Conservation (phyloP, 2,888 invertebrate species). For the Chrysolina oricalcia region DNA sequence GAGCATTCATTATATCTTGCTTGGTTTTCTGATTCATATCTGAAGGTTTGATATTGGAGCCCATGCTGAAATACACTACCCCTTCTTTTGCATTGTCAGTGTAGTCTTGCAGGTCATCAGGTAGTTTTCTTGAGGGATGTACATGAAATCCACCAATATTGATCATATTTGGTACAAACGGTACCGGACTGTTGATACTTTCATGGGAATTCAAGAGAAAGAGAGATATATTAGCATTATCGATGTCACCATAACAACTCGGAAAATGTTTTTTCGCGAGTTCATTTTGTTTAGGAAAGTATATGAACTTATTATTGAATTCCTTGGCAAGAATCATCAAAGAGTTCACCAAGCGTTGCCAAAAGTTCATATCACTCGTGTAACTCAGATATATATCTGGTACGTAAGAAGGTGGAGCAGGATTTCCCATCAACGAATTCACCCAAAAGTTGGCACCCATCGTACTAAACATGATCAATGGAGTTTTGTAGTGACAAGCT, state of each 20-base stretch:
- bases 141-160: slow-evolving; percentile 76
- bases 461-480: slow-evolving; percentile 68
- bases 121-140: slow-evolving; percentile 48
- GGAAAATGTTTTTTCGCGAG: slow-evolving; percentile 62
- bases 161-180: slow-evolving; percentile 75
- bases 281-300: slow-evolving; percentile 56
- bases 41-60: slow-evolving; percentile 75
- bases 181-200: slow-evolving; percentile 72
- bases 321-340: slow-evolving; percentile 55
- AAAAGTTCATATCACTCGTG: slow-evolving; percentile 72
- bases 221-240: slow-evolving; percentile 60
- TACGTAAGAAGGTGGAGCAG: slow-evolving; percentile 72
- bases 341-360: slow-evolving; percentile 73
- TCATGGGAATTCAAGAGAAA: slow-evolving; percentile 70
- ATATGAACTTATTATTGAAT: slow-evolving; percentile 50
- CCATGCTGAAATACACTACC: slow-evolving; percentile 75
- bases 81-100: slow-evolving; percentile 28
- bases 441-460: slow-evolving; percentile 70
- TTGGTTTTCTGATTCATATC: slow-evolving; percentile 74
- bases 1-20: slow-evolving; percentile 74
- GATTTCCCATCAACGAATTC: slow-evolving; percentile 72
- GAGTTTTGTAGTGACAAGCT: slow-evolving; percentile 65
- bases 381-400: slow-evolving; percentile 71
- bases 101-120: too few relatives aligned
- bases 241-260: slow-evolving; percentile 56